phyloP scores from a whole-genome alignment of 64 coral and sea anemone species.

The Actinia tenebrosa region DNA sequence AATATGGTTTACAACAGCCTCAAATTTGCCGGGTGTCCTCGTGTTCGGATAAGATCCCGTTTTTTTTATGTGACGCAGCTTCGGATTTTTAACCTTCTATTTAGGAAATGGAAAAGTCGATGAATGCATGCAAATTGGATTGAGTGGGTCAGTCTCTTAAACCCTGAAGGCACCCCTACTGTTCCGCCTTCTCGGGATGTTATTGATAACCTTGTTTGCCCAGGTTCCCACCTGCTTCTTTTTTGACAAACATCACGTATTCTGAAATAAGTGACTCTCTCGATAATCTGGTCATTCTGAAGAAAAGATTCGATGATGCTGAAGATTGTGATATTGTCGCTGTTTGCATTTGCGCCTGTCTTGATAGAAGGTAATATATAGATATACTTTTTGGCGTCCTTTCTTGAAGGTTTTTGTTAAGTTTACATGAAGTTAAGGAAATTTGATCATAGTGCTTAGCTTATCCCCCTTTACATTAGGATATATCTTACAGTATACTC shows the following conservation, averaged over 20 bases:
- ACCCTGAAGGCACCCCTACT: too few relatives aligned
- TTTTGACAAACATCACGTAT: not conserved
- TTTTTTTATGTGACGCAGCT: too few relatives aligned
- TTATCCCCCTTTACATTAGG: too few relatives aligned
- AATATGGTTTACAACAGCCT: too few relatives aligned
- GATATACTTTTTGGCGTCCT: not conserved
- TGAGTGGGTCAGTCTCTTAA: too few relatives aligned
- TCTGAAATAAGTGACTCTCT: not conserved
- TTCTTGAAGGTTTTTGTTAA: not conserved
- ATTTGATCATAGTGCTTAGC: not conserved
- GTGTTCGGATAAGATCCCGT: too few relatives aligned
- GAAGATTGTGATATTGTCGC: not conserved
- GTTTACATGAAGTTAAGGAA: not conserved
- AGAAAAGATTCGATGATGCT: not conserved
- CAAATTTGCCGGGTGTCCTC: too few relatives aligned
- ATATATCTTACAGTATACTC: too few relatives aligned
- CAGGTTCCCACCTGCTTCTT: not conserved
- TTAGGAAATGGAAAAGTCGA: too few relatives aligned
- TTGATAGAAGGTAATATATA: not conserved
- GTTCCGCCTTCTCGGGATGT: too few relatives aligned
- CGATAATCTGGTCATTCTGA: not conserved
- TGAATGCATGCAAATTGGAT: too few relatives aligned
- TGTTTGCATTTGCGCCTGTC: not conserved
- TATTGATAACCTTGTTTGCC: not conserved
- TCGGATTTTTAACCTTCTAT: too few relatives aligned